phyloP scores from a whole-genome alignment of 2,888 invertebrate genomes.

The Lycaena phlaeas region DNA sequence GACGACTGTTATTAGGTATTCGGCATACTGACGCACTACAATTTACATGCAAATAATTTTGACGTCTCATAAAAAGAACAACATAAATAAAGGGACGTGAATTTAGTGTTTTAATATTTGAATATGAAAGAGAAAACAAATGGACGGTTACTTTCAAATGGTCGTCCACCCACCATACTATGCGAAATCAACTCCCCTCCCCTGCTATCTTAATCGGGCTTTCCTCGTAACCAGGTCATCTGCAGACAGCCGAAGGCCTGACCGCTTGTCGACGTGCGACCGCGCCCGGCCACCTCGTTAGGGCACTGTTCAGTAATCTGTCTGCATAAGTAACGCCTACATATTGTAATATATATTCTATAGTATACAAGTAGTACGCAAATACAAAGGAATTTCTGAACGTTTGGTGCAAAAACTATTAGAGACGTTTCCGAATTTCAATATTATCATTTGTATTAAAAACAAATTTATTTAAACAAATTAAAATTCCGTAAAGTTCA shows the following conservation, averaged over 20 bases:
- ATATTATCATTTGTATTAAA: no score
- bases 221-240: conserved; percentile 65
- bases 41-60: conserved; percentile 4
- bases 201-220: conserved; percentile 37
- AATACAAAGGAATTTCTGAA: no score
- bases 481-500: no score
- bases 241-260: conserved; percentile 38
- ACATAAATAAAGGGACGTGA: background rate
- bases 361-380: no score
- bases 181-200: conserved; percentile 1
- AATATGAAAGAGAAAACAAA: background rate
- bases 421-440: no score
- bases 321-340: no score
- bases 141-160: background rate
- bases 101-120: conserved; percentile 3
- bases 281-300: no score
- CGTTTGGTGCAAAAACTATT: no score
- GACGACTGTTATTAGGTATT: conserved; percentile 11
- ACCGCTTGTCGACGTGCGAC: conserved; percentile 38
- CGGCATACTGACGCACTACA: conserved; percentile 4
- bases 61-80: background rate
- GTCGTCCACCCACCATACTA: background rate
- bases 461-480: no score
- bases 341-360: no score
- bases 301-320: no score